Percentiles rank a stretch among this genome's conserved stretches.
Evolutionary conservation across 2,113 vertebrate genomes (phyloP).

Genomic region (Sus scrofa): T2T-Sscrofa CM000813.6:102700001-102700500

Average conservation of each 20-base stretch:
- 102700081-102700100: not conserved
- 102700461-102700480: too few species aligned
- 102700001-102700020: not conserved
- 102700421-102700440: too few species aligned
- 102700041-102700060: not conserved
- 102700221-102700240: not conserved
- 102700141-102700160: accelerated
- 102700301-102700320: too few species aligned
- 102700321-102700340: too few species aligned
- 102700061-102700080: accelerated
- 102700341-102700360: too few species aligned
- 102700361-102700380: too few species aligned
- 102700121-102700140: not conserved
- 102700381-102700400: too few species aligned
- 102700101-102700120: not conserved
- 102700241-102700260: not conserved
- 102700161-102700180: not conserved
- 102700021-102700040: not conserved
- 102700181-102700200: not conserved
- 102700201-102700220: not conserved
- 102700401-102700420: too few species aligned
- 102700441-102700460: too few species aligned
- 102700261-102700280: too few species aligned
- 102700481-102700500: too few species aligned
- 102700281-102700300: too few species aligned